phyloP scores from a whole-genome alignment of 2,113 vertebrate genomes.

The Nipponia nippon region DNA sequence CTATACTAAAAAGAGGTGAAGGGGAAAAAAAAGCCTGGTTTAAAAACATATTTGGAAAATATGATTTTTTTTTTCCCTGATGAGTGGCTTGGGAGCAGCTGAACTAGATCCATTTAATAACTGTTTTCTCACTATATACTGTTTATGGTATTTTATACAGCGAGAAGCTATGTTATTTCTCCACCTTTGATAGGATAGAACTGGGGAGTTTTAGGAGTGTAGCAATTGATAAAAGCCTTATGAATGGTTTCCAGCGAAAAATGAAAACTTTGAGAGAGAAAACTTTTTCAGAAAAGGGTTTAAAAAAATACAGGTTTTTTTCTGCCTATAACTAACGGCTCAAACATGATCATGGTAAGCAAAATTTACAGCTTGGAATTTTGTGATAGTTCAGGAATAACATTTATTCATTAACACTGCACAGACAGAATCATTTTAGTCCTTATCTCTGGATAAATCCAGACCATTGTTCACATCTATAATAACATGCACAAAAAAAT shows the following conservation, averaged over 20 bases:
- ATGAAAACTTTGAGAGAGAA: neutral
- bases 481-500: neutral
- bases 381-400: neutral
- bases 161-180: neutral
- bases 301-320: neutral
- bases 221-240: neutral
- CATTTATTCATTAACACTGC: neutral
- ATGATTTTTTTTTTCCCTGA: neutral
- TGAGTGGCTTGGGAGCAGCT: neutral
- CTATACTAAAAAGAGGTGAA: neutral
- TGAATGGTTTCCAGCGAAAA: neutral
- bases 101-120: neutral
- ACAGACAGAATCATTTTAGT: neutral
- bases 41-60: neutral
- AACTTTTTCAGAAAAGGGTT: neutral
- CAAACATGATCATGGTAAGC: neutral
- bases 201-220: neutral
- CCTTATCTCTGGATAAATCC: neutral
- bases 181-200: neutral
- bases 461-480: neutral
- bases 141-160: neutral
- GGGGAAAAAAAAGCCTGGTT: rapidly evolving
- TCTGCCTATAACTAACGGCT: neutral
- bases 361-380: neutral
- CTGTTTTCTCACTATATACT: neutral